Conservation (phyloP, 2,888 invertebrate species). For the Dasypogon diadema region DNA sequence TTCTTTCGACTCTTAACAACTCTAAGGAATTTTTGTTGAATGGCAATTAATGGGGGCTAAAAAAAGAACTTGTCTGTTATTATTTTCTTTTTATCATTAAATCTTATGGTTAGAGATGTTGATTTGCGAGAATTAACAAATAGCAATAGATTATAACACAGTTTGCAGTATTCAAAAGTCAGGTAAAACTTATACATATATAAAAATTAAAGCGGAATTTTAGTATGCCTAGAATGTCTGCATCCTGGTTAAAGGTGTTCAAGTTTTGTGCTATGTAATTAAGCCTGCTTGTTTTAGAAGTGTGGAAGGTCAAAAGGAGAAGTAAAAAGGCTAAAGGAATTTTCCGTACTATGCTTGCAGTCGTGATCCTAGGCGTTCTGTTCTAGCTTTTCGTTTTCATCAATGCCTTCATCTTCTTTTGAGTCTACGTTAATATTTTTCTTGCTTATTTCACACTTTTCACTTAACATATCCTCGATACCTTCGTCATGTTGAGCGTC, state of each 20-base stretch:
- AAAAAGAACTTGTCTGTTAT: no score
- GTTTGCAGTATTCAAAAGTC: no score
- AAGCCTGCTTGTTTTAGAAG: slow-evolving; percentile 32
- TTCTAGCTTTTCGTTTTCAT: slow-evolving; percentile 64
- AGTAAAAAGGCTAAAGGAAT: slow-evolving; percentile 24
- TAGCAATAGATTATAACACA: no score
- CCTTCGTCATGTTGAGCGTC: slow-evolving; percentile 63
- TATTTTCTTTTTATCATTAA: no score
- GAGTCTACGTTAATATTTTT: slow-evolving; percentile 59
- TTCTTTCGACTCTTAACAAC: no score
- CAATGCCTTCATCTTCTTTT: slow-evolving; percentile 66
- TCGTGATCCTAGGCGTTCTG: slow-evolving; percentile 28
- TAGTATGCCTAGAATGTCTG: slow-evolving; percentile 31
- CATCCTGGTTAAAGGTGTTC: slow-evolving; percentile 11
- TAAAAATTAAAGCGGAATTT: slow-evolving; percentile 28
- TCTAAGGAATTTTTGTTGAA: no score
- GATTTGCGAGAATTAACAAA: no score
- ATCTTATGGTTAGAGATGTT: no score
- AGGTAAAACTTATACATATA: no score
- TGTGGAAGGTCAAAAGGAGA: slow-evolving; percentile 48
- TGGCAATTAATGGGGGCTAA: no score
- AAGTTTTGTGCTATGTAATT: slow-evolving; percentile 43
- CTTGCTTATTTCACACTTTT: slow-evolving; percentile 68
- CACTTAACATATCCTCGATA: slow-evolving; percentile 68
- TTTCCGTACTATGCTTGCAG: neutral